Base-by-base conservation (phyloP, 2,113 vertebrate genomes). In the Myrmecophaga tridactyla region DNA sequence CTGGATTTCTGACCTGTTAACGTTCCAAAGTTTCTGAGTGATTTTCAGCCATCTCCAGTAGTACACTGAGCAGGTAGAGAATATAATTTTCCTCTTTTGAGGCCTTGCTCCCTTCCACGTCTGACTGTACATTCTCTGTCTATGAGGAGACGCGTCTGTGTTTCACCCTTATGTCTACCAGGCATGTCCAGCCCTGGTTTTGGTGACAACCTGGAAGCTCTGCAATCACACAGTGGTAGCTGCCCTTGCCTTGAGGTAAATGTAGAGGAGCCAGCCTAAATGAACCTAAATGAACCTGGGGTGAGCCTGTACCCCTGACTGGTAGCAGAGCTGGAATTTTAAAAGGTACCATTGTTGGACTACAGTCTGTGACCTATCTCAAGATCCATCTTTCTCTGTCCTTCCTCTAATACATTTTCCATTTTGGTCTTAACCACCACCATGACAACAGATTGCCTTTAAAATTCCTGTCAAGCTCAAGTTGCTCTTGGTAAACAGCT, bases 271-370 rank as follows among this genome's bases (percentile, higher is more conserved):
- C 20, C 34, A 36, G 18, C n/a, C 18, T 36, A 69, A 6, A 36
- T n/a, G n/a, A 69, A 18, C n/a, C 18, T 36, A 69, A 6, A 36
- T n/a, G n/a, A 69, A 18, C 17, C 15, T 36, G 15, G 15, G 10
- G 27, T 58, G 1, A 43, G 29, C 46, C 20, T 70, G 17, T 10
- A 6, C 3, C 3, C 0, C 20, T 13, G 39, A 39, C 46, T 29
- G 17, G 6, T 34, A 8, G n/a, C n/a, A 2, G 21, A 60, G 3
- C n/a, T 39, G 41, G 31, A 36, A 2, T 41, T 7, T 34, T 41
- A 8, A 34, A 10, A 85, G 73, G 7, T 67, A 36, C 25, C 7
- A 1, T 41, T 51, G n/a, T 58, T 65, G 11, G 2, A 0, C 25
- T 39, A 21, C 29, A 56, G 39, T 62, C 20, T 17, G 1, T 56